Evolutionary conservation across 2,113 vertebrate genomes (phyloP).

Genomic region (Echinops telfairi): DNA sequence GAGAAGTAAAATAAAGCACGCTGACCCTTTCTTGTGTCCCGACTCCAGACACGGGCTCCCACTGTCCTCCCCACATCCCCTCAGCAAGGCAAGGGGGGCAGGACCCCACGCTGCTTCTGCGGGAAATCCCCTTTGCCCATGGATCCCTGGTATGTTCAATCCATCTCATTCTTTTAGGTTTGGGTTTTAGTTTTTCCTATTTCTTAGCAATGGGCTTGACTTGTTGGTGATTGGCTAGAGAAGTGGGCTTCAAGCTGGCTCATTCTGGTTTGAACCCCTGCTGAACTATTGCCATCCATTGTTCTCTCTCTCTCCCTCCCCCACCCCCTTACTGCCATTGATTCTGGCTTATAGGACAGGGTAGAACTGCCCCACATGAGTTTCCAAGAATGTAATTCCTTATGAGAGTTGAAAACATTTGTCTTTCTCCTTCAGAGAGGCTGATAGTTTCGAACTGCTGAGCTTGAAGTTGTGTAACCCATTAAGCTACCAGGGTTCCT

Average conservation of each 20-base stretch:
- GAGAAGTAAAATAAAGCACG: background rate
- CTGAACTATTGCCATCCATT: background rate
- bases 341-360: too few relatives aligned
- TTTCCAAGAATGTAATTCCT: too few relatives aligned
- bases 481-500: too few relatives aligned
- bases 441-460: too few relatives aligned
- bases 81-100: background rate
- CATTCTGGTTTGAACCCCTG: background rate
- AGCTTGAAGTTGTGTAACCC: too few relatives aligned
- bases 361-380: too few relatives aligned
- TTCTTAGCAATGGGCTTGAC: constrained; percentile 16
- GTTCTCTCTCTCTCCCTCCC: too few relatives aligned
- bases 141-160: constrained; percentile 1
- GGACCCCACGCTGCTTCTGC: background rate
- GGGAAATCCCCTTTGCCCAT: background rate
- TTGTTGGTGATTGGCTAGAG: constrained; percentile 32
- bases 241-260: background rate
- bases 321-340: too few relatives aligned
- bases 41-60: background rate
- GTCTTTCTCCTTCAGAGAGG: too few relatives aligned
- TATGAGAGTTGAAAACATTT: too few relatives aligned
- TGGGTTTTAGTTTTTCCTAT: background rate
- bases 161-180: background rate
- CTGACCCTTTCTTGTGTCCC: background rate
- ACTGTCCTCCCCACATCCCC: background rate